Conservation (phyloP, 2,797 vertebrate species). For the Squalus acanthias region DNA sequence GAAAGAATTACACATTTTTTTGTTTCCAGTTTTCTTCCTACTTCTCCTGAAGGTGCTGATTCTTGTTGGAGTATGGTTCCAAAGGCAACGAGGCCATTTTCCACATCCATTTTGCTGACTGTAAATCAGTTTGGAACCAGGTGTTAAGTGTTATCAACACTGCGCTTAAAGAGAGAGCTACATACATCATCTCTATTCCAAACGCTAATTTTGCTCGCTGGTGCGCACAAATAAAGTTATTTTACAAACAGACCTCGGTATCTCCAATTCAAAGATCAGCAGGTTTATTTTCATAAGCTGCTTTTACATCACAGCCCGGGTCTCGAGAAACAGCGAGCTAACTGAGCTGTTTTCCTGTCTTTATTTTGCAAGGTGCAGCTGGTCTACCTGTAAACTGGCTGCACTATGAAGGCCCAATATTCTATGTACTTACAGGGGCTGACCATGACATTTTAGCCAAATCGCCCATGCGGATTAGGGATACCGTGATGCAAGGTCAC, state of each 20-base stretch:
- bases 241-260: not conserved
- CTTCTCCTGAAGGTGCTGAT: not conserved
- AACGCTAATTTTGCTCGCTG: not conserved
- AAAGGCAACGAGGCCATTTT: not conserved
- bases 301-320: not conserved
- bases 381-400: not conserved
- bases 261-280: not conserved
- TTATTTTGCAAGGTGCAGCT: not conserved
- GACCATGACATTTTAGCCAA: not conserved
- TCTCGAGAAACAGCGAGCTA: not conserved
- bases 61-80: not conserved
- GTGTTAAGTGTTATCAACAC: not conserved
- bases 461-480: not conserved
- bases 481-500: not conserved
- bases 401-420: not conserved
- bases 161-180: no score
- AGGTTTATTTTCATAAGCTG: slow-evolving; percentile 3
- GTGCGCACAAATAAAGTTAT: not conserved
- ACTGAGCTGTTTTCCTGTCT: not conserved
- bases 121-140: not conserved
- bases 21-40: not conserved
- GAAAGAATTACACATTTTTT: not conserved
- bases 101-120: not conserved
- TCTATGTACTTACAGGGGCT: not conserved
- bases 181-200: not conserved